Evolutionary conservation across 2,113 vertebrate species (phyloP).

Genomic region (Athene noctua): DNA sequence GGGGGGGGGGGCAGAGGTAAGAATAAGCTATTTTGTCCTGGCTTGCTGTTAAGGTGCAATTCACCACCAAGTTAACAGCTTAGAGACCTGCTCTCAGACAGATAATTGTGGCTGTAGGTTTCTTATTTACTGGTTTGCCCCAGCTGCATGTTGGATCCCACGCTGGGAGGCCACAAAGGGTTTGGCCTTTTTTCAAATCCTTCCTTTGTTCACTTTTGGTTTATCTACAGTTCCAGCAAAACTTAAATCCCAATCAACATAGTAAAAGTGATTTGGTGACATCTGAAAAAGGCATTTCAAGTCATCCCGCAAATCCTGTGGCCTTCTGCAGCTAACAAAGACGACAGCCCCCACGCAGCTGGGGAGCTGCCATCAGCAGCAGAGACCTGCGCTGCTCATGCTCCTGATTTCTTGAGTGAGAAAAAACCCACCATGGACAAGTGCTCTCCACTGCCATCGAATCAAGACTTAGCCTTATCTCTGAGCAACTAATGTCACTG

Average conservation of each 20-base stretch:
- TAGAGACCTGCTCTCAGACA: background rate
- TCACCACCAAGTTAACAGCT: background rate
- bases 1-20: accelerated
- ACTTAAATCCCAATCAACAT: background rate
- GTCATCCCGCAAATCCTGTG: background rate
- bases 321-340: background rate
- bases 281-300: background rate
- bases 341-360: background rate
- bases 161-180: background rate
- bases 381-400: background rate
- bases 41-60: background rate
- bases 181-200: background rate
- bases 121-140: background rate
- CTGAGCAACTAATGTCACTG: background rate
- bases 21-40: background rate
- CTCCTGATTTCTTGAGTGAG: background rate
- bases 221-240: slow-evolving; percentile 19
- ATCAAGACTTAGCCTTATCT: background rate
- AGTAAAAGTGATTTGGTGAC: background rate
- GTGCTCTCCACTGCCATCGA: background rate
- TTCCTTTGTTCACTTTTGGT: background rate
- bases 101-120: background rate
- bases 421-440: background rate
- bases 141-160: background rate
- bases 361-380: background rate